These are phyloP conservation scores for Phenganax marumi DNA, from an alignment of 92 coral and sea anemone genomes.

Conservation along the genomic window DNA sequence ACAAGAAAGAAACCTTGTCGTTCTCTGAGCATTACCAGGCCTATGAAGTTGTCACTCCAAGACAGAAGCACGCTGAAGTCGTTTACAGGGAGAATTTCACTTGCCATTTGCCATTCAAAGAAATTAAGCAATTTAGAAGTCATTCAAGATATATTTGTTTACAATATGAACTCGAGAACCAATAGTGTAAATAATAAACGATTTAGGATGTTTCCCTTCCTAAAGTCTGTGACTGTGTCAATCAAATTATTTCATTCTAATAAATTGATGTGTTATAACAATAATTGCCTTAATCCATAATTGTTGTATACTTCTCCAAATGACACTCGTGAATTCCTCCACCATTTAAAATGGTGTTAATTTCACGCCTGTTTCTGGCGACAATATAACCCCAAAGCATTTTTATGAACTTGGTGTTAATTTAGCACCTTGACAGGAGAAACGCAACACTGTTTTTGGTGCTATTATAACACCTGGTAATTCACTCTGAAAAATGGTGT, in stretches of 20 bases:
- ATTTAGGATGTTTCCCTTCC: background rate
- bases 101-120: conserved; percentile 59
- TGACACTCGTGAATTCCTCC: background rate
- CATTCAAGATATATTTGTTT: conserved; percentile 48
- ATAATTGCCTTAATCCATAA: background rate
- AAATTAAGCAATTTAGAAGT: conserved; percentile 50
- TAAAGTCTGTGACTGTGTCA: background rate
- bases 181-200: too few species aligned
- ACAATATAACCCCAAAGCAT: background rate
- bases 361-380: background rate
- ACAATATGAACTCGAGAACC: conserved; percentile 52
- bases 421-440: background rate
- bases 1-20: conserved; percentile 47
- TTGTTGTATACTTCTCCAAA: background rate
- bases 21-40: conserved; percentile 64
- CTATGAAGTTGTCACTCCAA: conserved; percentile 57
- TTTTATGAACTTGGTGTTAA: background rate
- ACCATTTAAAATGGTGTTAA: background rate
- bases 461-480: background rate
- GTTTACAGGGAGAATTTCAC: conserved; percentile 53
- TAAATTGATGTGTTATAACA: too few species aligned
- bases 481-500: background rate
- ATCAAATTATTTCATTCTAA: too few species aligned
- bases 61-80: conserved; percentile 33
- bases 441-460: background rate